phyloP scores from a whole-genome alignment of 2,888 invertebrate genomes.

The Dicyrtoma fusca region DNA sequence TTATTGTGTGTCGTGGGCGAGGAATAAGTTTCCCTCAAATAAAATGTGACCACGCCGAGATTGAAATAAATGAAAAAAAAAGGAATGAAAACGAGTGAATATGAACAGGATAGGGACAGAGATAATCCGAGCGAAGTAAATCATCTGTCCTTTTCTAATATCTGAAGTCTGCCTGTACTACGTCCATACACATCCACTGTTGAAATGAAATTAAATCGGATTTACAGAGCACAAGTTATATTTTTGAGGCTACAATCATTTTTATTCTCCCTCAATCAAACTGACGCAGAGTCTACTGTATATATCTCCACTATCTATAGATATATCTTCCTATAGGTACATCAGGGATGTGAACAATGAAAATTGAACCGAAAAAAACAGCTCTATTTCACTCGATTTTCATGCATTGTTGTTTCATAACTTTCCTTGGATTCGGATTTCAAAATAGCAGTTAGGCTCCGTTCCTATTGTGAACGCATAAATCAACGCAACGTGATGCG shows the following conservation, averaged over 20 bases:
- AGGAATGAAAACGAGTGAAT: constrained; percentile 3
- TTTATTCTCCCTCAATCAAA: too few relatives aligned
- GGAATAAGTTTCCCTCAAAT: constrained; percentile 8
- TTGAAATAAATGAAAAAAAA: constrained; percentile 20
- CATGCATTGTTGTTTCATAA: background rate
- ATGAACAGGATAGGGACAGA: background rate
- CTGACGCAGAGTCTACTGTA: too few relatives aligned
- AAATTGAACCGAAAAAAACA: background rate
- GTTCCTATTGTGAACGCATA: too few relatives aligned
- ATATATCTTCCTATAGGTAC: too few relatives aligned
- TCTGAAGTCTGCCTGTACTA: too few relatives aligned
- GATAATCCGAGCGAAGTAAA: constrained; percentile 39
- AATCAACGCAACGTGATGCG: too few relatives aligned
- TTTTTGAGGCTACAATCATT: constrained; percentile 1
- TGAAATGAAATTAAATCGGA: constrained; percentile 36
- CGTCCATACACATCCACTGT: background rate
- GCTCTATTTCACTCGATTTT: background rate
- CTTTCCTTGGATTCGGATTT: too few relatives aligned
- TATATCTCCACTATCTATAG: too few relatives aligned
- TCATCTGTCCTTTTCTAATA: constrained; percentile 38
- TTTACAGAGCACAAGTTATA: constrained; percentile 31
- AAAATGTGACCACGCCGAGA: constrained; percentile 24
- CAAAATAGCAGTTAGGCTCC: too few relatives aligned
- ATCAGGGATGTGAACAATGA: too few relatives aligned
- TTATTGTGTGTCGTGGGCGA: constrained; percentile 15